Conservation (phyloP, 2,888 invertebrate genomes). For the Trissolcus brochymenae region DNA sequence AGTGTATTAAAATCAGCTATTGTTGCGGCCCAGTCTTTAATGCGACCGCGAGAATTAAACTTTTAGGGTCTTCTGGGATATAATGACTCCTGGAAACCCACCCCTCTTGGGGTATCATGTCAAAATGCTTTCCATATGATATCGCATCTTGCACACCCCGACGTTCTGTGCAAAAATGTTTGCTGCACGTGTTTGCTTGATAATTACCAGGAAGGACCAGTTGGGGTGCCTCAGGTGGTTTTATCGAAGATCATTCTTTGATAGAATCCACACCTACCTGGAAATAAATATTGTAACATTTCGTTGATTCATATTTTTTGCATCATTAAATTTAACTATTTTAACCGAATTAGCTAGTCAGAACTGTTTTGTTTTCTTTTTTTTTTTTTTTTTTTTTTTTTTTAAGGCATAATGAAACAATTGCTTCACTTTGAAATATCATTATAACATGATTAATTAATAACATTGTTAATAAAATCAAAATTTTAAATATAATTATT, state of each 20-base stretch:
- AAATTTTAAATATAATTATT: too few relatives aligned
- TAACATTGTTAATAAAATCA: too few relatives aligned
- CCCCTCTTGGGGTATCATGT: slow-evolving; percentile 30
- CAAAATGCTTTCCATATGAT: slow-evolving; percentile 4
- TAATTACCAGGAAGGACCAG: too few relatives aligned
- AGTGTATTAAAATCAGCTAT: slow-evolving; percentile 68
- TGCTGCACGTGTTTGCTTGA: neutral
- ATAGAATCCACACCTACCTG: neutral
- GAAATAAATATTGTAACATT: neutral
- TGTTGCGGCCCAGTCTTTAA: slow-evolving; percentile 64
- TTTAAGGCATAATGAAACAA: too few relatives aligned
- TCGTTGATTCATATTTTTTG: neutral
- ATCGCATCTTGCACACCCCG: neutral
- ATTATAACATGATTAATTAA: too few relatives aligned
- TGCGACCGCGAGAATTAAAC: slow-evolving; percentile 64
- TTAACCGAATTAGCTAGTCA: too few relatives aligned
- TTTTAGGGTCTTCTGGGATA: slow-evolving; percentile 64
- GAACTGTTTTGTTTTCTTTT: too few relatives aligned
- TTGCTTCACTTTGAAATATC: too few relatives aligned
- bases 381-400: too few relatives aligned
- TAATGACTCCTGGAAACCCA: slow-evolving; percentile 61
- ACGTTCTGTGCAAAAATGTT: neutral
- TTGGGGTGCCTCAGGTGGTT: too few relatives aligned
- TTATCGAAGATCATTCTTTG: neutral
- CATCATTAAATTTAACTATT: too few relatives aligned